Evolutionary conservation across 2,113 vertebrate species (phyloP), one percentile per base, ranked within the genome.

Genomic region (Oriolus oriolus): DNA sequence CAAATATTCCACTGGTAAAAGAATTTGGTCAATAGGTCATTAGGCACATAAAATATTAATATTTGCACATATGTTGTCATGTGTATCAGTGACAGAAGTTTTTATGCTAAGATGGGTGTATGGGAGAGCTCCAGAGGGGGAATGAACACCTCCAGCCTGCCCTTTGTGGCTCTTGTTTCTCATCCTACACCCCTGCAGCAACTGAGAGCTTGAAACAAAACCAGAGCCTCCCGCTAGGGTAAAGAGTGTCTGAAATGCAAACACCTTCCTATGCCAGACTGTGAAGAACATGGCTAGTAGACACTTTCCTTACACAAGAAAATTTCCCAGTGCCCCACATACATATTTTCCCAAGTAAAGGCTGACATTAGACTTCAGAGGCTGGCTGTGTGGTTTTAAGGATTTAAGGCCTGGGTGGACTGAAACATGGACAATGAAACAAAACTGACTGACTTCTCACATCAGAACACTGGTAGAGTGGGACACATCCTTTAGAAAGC

Each of bases 301-400:
- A 28, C 8, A 28, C 14, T 44, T 56, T 7, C 12, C 33, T 35
- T 35, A 33, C 20, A 49, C 0, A 0, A 49, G 42, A 91, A 82
- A 44, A n/a, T 65, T 28, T 85, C 44, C 42, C 24, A 37, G 33
- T 42, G 35, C 19, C 41, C n/a, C 31, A 64, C 60, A 60, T 2
- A 10, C 7, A 10, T 26, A 5, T 63, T 78, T 89, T 91, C 49
- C 60, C 63, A 76, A 30, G 16, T 14, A 53, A 82, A 90, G 17
- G 14, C 15, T 89, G 16, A 31, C 16, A 50, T 70, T 61, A 69
- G 30, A 9, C 68, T 70, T 65, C 24, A 47, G 64, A 65, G 33
- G 3, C 18, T 84, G 42, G 16, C 21, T 66, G 8, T 18, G 35
- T 0, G 7, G 7, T 63, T 89, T 84, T 84, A 66, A 39, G 31